Percentiles rank a stretch among this genome's conserved stretches.
Evolutionary conservation across 2,888 invertebrate species (phyloP).

Genomic region (Thymelicus sylvestris): DNA sequence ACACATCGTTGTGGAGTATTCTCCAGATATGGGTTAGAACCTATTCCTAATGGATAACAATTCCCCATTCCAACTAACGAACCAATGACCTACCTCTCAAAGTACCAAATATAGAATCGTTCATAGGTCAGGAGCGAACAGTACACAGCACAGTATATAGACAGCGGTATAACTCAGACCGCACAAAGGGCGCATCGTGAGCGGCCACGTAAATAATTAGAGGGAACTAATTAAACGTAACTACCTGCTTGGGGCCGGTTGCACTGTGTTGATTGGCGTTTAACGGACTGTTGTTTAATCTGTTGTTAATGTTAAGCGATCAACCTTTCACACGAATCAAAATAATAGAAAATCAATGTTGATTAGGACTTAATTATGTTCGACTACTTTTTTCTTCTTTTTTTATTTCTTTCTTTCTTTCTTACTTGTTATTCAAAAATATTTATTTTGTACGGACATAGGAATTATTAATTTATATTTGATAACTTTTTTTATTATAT

Average conservation of each 20-base stretch:
- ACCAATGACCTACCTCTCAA: slow-evolving; percentile 31
- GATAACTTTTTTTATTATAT: no score
- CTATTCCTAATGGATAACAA: background rate
- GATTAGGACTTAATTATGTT: no score
- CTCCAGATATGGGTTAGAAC: no score
- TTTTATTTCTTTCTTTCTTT: no score
- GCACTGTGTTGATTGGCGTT: slow-evolving; percentile 37
- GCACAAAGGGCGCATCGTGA: slow-evolving; percentile 66
- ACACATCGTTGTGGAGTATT: no score
- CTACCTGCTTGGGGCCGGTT: slow-evolving; percentile 43
- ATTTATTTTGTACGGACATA: no score
- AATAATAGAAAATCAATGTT: no score
- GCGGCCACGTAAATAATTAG: slow-evolving; percentile 75
- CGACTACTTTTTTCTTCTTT: no score
- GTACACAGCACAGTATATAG: background rate
- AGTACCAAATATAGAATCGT: slow-evolving; percentile 45
- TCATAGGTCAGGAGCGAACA: slow-evolving; percentile 43
- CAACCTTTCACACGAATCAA: background rate
- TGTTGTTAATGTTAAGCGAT: slow-evolving; percentile 12
- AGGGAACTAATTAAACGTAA: slow-evolving; percentile 74
- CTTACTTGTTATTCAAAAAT: no score
- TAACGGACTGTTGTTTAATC: no score
- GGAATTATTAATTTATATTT: no score
- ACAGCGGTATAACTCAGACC: slow-evolving; percentile 54
- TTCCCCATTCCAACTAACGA: slow-evolving; percentile 13